Conservation (phyloP, 2,797 vertebrate genomes). For the Melanotaenia parkinsoni region DNA sequence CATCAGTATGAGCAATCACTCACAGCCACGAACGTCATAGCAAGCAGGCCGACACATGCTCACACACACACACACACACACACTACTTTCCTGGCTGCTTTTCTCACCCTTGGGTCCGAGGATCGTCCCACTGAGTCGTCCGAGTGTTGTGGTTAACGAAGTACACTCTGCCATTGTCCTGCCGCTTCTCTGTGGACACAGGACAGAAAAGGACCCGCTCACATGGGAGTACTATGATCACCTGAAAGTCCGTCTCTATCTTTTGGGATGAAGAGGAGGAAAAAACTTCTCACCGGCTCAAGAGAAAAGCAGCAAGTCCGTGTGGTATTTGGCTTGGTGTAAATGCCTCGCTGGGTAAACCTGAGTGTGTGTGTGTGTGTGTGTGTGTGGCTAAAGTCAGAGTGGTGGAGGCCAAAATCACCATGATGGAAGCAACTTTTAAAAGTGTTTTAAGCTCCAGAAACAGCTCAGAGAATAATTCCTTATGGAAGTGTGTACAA, state of each 20-base stretch:
- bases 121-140: constrained; percentile 98
- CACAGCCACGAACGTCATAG: constrained; percentile 39
- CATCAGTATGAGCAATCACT: constrained; percentile 42
- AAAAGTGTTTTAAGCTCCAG: too few species aligned
- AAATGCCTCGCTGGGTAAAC: constrained; percentile 55
- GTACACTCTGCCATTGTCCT: constrained; percentile 97
- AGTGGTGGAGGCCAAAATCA: too few species aligned
- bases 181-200: constrained; percentile 91
- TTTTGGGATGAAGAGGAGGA: neutral
- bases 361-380: too few species aligned
- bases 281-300: constrained; percentile 49
- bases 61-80: constrained; percentile 4
- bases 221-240: neutral
- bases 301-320: constrained; percentile 61
- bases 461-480: neutral
- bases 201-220: neutral
- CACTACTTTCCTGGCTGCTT: neutral
- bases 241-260: too few species aligned
- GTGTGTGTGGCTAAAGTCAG: neutral
- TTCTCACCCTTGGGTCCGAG: constrained; percentile 95
- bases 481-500: neutral
- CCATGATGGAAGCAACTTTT: neutral
- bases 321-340: constrained; percentile 77
- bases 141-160: constrained; percentile 99
- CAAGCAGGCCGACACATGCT: constrained; percentile 33